Percentiles rank a stretch among this genome's conserved stretches.
Conservation (phyloP, 1,140 invertebrate species). For the Macrotrachela quadricornifera region DNA sequence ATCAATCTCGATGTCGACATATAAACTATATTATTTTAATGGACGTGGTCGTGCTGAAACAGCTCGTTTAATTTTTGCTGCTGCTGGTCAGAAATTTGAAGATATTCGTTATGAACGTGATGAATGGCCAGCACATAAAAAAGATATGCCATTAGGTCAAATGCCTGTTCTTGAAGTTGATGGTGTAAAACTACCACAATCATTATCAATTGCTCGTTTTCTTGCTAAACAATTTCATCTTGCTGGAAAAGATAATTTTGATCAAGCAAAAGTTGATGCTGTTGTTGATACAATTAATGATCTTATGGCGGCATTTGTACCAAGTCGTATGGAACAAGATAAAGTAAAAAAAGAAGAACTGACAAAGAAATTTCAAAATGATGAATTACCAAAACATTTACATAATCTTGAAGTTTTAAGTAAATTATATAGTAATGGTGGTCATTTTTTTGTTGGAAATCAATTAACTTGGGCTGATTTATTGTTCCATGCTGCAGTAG, state of each 20-base stretch:
- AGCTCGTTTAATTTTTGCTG: constrained; percentile 15
- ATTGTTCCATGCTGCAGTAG: too few species aligned
- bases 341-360: too few species aligned
- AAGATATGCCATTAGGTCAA: neutral
- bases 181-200: neutral
- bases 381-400: too few species aligned
- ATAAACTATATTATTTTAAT: constrained; percentile 20
- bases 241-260: neutral
- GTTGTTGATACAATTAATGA: neutral
- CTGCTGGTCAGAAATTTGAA: constrained; percentile 16
- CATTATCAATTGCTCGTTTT: neutral
- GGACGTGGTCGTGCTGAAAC: constrained; percentile 16
- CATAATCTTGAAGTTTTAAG: too few species aligned
- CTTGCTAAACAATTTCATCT: neutral
- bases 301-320: too few species aligned
- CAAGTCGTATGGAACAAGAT: too few species aligned
- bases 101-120: constrained; percentile 15
- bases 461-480: too few species aligned
- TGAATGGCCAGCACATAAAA: constrained; percentile 13
- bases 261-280: neutral
- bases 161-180: neutral
- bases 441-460: too few species aligned
- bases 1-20: constrained; percentile 16
- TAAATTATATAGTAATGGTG: too few species aligned
- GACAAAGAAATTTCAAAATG: too few species aligned